Percentiles rank a stretch among this genome's conserved stretches.
Conservation (phyloP, 23 tunicate species). For the Aplidium turbinatum region DNA sequence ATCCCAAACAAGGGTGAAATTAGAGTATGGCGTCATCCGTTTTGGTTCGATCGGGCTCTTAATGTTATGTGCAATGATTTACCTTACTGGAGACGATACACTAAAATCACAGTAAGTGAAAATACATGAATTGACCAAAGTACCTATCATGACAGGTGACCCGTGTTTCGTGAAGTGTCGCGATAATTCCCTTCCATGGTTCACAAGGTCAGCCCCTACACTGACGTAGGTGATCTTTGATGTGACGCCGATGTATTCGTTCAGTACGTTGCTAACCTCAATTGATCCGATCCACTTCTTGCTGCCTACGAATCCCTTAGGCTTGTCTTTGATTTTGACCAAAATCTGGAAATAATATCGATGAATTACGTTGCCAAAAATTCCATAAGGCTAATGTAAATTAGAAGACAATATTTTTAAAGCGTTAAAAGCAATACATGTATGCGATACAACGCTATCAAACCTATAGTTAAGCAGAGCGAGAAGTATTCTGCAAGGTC, state of each 20-base stretch:
- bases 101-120: too few species aligned
- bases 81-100: too few species aligned
- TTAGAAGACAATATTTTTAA: background rate
- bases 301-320: conserved; percentile 66
- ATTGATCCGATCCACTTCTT: conserved; percentile 90
- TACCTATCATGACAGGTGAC: conserved; percentile 98
- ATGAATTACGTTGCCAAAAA: background rate
- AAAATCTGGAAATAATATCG: conserved; percentile 29
- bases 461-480: too few species aligned
- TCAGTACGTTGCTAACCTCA: conserved; percentile 75
- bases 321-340: conserved; percentile 87
- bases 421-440: too few species aligned
- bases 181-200: conserved; percentile 70
- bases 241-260: conserved; percentile 53
- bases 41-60: too few species aligned
- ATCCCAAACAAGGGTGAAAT: too few species aligned
- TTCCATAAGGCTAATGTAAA: background rate
- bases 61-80: too few species aligned
- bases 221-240: conserved; percentile 78
- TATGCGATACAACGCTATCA: too few species aligned
- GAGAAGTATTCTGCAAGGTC: too few species aligned
- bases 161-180: conserved; percentile 86
- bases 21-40: too few species aligned
- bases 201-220: conserved; percentile 74
- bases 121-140: too few species aligned